A percentile compares a stretch with the other conserved stretches of the same genome.
Conservation (phyloP, 2,888 invertebrate genomes). For the Hybos culiciformis region DNA sequence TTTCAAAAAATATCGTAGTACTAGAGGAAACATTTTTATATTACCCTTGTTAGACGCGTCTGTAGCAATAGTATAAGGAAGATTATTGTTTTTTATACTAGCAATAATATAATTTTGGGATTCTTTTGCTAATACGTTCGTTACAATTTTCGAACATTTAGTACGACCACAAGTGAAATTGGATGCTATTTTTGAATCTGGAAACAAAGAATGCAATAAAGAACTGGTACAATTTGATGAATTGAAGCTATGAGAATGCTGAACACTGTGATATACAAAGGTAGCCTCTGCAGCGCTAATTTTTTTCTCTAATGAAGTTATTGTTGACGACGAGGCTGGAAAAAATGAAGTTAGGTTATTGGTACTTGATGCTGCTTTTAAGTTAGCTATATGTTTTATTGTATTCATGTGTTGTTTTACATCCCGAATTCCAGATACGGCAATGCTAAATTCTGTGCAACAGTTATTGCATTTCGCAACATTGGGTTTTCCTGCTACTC, state of each 20-base stretch:
- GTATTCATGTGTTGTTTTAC: no score
- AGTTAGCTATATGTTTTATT: background rate
- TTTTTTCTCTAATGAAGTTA: background rate
- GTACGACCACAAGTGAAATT: conserved; percentile 3
- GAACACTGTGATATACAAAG: background rate
- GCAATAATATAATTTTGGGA: background rate
- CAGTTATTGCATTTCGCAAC: no score
- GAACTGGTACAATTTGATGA: conserved; percentile 2
- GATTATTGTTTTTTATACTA: background rate
- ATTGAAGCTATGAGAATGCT: background rate
- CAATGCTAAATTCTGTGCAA: no score
- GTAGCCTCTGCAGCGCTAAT: conserved; percentile 4
- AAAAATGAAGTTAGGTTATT: background rate
- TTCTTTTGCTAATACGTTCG: background rate
- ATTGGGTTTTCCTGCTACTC: background rate
- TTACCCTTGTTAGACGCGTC: conserved; percentile 4
- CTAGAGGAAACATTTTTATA: background rate
- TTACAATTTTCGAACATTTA: conserved; percentile 1
- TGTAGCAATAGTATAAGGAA: background rate
- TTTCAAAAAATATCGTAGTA: conserved; percentile 3
- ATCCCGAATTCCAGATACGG: no score
- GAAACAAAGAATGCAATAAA: conserved; percentile 1
- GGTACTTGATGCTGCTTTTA: background rate
- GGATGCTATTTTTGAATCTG: conserved; percentile 4
- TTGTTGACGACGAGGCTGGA: background rate